These are phyloP conservation scores for Umimayanthus kanabou DNA, from an alignment of 92 coral and sea anemone species.

Conservation along the genomic window DNA sequence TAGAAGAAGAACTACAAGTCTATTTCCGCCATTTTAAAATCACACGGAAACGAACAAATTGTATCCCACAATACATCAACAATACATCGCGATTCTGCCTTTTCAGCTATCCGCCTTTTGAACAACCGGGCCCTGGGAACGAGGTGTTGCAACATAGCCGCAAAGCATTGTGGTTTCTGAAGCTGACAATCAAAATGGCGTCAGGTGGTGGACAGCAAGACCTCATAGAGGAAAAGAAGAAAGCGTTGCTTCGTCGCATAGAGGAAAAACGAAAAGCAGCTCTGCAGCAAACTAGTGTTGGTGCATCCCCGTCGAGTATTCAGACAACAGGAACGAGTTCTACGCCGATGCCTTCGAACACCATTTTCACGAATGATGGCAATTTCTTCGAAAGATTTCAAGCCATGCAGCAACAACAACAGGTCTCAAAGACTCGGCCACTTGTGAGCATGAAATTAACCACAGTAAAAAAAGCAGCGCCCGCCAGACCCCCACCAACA, in stretches of 20 bases:
- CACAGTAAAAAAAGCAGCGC: constrained; percentile 70
- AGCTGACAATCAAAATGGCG: constrained; percentile 74
- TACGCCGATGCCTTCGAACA: constrained; percentile 25
- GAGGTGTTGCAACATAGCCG: background rate
- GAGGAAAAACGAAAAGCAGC: constrained; percentile 74
- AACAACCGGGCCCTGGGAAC: too few species aligned
- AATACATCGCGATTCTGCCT: too few species aligned
- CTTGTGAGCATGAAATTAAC: constrained; percentile 86
- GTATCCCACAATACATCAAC: too few species aligned
- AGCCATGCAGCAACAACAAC: constrained; percentile 84
- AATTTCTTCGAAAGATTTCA: constrained; percentile 97
- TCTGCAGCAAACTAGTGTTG: background rate
- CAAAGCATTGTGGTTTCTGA: constrained; percentile 23
- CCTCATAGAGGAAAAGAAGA: constrained; percentile 80
- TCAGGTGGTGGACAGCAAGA: constrained; percentile 55
- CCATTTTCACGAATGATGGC: constrained; percentile 91
- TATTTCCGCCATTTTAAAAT: too few species aligned
- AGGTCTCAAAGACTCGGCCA: constrained; percentile 49
- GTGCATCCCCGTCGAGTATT: constrained; percentile 14
- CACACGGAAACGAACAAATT: too few species aligned
- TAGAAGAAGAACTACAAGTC: too few species aligned
- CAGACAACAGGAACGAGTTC: constrained; percentile 20
- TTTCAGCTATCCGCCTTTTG: too few species aligned
- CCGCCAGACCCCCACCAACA: constrained; percentile 62
- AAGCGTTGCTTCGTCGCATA: constrained; percentile 80